Base-by-base conservation (phyloP, 2,113 vertebrate genomes). In the Poeciliopsis turrubarensis region DNA sequence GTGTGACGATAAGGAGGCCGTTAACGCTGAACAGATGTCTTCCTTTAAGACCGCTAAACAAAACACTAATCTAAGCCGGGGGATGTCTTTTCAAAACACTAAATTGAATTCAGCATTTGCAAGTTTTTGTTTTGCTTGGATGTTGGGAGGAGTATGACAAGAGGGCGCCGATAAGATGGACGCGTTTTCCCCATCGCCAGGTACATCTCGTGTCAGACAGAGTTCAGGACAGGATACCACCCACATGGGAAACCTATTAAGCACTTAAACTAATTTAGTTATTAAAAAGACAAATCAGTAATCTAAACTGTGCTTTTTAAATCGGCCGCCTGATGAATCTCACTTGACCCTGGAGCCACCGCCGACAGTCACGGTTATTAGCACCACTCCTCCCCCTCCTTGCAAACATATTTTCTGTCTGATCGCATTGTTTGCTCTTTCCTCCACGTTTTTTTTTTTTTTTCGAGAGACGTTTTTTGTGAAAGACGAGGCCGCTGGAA, bases 201-300 rank as follows among this genome's bases (percentile, higher is more conserved):
- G 54, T 60, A 72, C 31, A 75, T 68, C 31, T 70, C 13, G 31
- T 68, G 60, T 78, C 61, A 77, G 37, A 57, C 61, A 10, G 15
- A 39, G 60, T 63, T 79, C 67, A 72, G 1, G 39, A 29, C 29
- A 77, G 22, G n/a, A 41, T 37, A 73, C 65, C 70, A 60, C 65
- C 63, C 62, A 79, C 17, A 10, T 60, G 39, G 14, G 32, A 47
- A 79, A 31, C 22, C 15, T 14, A 66, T 30, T 8, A 79, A 26
- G 0, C 5, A 34, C 68, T 71, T 78, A 70, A 85, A 65, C 39
- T 75, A 60, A 88, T 88, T 83, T 74, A 72, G 27, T 72, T 61
- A 61, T 51, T 39, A 54, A 27, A 66, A 37, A 75, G 32, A 72
- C 15, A 39, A 14, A 39, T 66, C 1, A 8, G 11, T 84, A 22